Evolutionary conservation across 2,888 invertebrate genomes (phyloP), one percentile per base, ranked within the genome.

Genomic region (Hoplodrina ambigua): DNA sequence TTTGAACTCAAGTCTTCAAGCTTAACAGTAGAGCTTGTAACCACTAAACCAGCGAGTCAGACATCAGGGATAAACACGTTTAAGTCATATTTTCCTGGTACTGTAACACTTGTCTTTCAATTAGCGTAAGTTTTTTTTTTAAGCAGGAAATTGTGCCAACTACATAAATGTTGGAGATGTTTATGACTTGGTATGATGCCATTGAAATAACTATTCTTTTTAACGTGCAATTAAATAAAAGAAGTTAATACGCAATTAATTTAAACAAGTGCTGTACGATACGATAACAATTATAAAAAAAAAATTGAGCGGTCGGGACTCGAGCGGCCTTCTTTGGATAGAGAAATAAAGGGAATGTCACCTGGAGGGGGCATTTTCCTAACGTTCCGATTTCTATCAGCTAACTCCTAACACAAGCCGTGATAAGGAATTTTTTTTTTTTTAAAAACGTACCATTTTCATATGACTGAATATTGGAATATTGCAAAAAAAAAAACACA

Each of bases 151-250:
- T 46, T 46, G 46, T 46, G 46, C 46, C 46, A 46, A 46, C 41
- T 11, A 41, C 41, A 17, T 17, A 46, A 46, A 1, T 17, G 4
- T 33, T 44, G 1, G 4, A 11, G 8, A 11, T 37, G 20, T 59
- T 59, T 70, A 59, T 17, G 19, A 54, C 46, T 58, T 53, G 33
- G 64, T 37, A 1, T 25, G 13, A 58, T 65, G 65, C 37, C 58
- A 58, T 46, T 25, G 19, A 2, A 13, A 57, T 20, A 41, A 59
- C n/a, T 30, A n/a, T 30, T 49, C 10, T 50, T 56, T 53, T 19
- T 19, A 20, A 17, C 10, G 15, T 15, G 13, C 7, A 8, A 59
- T 33, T 49, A 63, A 17, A 46, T 46, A 17, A 46, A 1, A 50
- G 17, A 19, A 17, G n/a, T 6, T 8, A 7, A 49, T 49, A n/a